These are phyloP conservation scores for Limnodromus scolopaceus DNA, from an alignment of 2,797 vertebrate genomes.

Conservation along the genomic window DNA sequence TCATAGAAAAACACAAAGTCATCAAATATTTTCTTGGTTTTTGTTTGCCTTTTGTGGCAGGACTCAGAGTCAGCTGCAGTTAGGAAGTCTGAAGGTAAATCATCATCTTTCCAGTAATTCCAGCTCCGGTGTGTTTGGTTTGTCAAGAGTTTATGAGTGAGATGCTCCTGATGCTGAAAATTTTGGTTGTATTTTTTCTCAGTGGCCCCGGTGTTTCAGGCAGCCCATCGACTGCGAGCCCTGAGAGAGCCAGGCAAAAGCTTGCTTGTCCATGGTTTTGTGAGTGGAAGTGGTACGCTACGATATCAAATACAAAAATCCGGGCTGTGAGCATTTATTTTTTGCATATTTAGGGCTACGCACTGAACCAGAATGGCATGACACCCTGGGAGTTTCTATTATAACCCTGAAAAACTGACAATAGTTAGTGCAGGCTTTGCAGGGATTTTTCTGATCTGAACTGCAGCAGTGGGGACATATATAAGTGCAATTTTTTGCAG, in stretches of 20 bases:
- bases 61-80: neutral
- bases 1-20: slow-evolving; percentile 38
- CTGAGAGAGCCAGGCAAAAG: neutral
- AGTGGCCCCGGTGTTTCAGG: neutral
- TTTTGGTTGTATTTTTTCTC: neutral
- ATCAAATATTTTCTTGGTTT: neutral
- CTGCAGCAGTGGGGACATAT: neutral
- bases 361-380: neutral
- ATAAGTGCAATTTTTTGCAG: neutral
- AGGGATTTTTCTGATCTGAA: neutral
- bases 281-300: neutral
- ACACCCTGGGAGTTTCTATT: neutral
- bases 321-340: accelerated
- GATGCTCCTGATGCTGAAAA: neutral
- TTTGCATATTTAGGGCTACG: neutral
- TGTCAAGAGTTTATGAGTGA: neutral
- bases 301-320: neutral
- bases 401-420: neutral
- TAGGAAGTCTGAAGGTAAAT: slow-evolving; percentile 10
- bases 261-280: neutral
- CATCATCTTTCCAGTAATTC: slow-evolving; percentile 16
- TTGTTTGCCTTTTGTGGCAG: neutral
- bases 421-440: neutral
- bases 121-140: neutral
- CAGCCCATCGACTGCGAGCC: neutral